Percentiles rank a stretch among this genome's conserved stretches.
phyloP scores from a whole-genome alignment of 1,140 invertebrate species.

The Colletes gigas region DNA sequence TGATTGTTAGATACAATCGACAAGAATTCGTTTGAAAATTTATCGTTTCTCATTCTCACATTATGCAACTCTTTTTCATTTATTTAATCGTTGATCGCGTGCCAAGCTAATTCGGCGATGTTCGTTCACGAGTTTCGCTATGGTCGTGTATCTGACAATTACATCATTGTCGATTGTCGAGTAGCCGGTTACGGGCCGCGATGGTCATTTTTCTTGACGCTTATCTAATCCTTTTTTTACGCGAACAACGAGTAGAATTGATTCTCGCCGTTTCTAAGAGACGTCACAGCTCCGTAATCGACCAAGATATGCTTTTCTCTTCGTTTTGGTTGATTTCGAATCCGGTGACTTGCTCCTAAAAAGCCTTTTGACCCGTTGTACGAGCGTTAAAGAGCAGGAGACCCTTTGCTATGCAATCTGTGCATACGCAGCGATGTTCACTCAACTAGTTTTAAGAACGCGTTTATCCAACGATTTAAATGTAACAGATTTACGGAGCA shows the following conservation, averaged over 20 bases:
- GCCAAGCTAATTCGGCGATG: background rate
- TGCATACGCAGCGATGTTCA: constrained; percentile 20
- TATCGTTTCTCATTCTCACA: background rate
- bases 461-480: background rate
- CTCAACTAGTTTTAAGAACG: background rate
- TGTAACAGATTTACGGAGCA: background rate
- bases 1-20: constrained; percentile 31
- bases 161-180: background rate
- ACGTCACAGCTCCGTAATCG: too few species aligned
- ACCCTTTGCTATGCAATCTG: constrained; percentile 16
- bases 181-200: constrained; percentile 64
- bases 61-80: background rate
- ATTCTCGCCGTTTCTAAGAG: too few species aligned
- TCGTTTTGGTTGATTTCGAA: too few species aligned
- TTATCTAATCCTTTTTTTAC: background rate
- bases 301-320: too few species aligned
- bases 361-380: too few species aligned
- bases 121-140: background rate
- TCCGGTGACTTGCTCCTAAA: too few species aligned
- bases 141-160: constrained; percentile 18
- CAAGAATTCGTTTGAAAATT: constrained; percentile 13
- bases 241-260: too few species aligned
- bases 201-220: constrained; percentile 7
- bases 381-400: background rate
- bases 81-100: background rate